Conservation (phyloP, 1,140 invertebrate genomes). For the Zaprionus lachaisei region DNA sequence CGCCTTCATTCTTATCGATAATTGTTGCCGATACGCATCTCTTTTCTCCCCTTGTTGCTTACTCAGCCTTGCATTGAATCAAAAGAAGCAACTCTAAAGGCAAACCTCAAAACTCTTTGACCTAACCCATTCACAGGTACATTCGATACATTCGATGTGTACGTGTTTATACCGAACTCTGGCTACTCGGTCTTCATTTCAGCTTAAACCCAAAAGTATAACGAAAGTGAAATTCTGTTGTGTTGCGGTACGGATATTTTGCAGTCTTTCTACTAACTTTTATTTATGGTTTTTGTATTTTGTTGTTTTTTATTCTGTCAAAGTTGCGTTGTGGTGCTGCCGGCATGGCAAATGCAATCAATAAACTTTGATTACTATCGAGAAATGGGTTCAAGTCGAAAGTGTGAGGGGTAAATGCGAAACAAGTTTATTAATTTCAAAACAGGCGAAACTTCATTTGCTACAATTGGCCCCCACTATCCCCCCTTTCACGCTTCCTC, state of each 20-base stretch:
- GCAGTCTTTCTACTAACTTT: background rate
- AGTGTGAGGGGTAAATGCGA: slow-evolving; percentile 14
- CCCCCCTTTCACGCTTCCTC: background rate
- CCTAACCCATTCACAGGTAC: slow-evolving; percentile 56
- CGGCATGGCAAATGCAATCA: slow-evolving; percentile 58
- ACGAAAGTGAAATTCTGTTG: slow-evolving; percentile 48
- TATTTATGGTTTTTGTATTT: background rate
- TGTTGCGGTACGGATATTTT: slow-evolving; percentile 35
- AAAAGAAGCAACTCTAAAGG: slow-evolving; percentile 36
- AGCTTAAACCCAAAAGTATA: slow-evolving; percentile 47
- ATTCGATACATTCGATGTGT: slow-evolving; percentile 55
- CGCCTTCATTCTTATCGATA: background rate
- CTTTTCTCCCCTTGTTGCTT: background rate
- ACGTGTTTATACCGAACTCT: slow-evolving; percentile 72
- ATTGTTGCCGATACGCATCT: background rate
- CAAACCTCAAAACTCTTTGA: slow-evolving; percentile 39
- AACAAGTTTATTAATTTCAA: slow-evolving; percentile 65
- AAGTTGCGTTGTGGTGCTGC: slow-evolving; percentile 38
- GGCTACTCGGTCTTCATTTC: slow-evolving; percentile 58
- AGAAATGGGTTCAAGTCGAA: slow-evolving; percentile 23
- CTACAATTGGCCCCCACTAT: background rate
- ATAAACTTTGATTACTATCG: slow-evolving; percentile 68
- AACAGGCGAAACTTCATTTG: slow-evolving; percentile 17
- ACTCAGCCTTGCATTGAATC: slow-evolving; percentile 12
- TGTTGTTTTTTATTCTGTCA: slow-evolving; percentile 28